These are phyloP conservation scores for Capitulum mitella DNA, from an alignment of 2,888 invertebrate species.

Conservation along the genomic window DNA sequence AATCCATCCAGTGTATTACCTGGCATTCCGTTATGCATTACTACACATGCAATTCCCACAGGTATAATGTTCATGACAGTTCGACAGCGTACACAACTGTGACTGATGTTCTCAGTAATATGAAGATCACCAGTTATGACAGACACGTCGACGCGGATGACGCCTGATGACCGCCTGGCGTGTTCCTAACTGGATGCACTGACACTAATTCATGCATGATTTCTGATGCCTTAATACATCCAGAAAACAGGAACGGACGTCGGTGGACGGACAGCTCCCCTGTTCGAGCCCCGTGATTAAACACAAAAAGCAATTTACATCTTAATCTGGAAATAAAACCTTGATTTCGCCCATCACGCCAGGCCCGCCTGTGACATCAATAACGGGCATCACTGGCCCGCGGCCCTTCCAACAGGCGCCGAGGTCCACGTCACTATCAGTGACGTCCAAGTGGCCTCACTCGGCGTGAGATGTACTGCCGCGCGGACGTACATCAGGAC, in stretches of 20 bases:
- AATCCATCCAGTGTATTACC: no score
- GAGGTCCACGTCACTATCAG: no score
- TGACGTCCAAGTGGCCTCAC: no score
- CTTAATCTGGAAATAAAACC: constrained; percentile 19
- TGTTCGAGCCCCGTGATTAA: neutral
- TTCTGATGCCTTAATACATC: neutral
- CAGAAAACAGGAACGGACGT: neutral
- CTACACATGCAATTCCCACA: no score
- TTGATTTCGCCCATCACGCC: neutral
- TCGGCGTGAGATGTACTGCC: no score
- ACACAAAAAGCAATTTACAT: constrained; percentile 11
- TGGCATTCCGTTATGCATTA: no score
- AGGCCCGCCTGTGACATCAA: neutral
- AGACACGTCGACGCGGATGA: neutral
- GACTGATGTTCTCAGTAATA: no score
- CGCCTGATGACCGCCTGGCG: neutral
- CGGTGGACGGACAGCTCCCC: neutral
- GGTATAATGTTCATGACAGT: no score
- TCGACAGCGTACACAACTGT: no score
- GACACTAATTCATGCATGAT: constrained; percentile 16
- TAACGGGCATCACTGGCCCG: neutral
- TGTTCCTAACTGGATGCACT: neutral
- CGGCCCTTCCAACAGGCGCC: neutral
- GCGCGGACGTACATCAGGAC: no score
- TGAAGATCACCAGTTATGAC: neutral